These are phyloP conservation scores for Actinopyga echinites DNA, from an alignment of 53 echinoderm and acorn worm genomes.

Conservation along the genomic window DNA sequence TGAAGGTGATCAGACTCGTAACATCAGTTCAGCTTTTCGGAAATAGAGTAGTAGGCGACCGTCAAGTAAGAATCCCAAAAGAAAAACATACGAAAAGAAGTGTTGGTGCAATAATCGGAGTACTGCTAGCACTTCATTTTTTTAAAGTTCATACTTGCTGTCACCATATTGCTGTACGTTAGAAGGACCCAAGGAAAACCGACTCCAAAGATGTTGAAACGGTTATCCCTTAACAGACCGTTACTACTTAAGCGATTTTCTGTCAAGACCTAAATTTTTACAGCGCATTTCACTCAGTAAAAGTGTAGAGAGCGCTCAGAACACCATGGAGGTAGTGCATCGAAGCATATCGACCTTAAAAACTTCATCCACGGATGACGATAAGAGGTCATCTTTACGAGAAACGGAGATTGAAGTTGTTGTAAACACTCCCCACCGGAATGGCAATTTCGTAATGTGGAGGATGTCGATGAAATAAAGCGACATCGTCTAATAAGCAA, in stretches of 20 bases:
- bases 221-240: conserved; percentile 8
- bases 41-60: background rate
- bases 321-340: conserved; percentile 21
- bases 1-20: no score
- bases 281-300: conserved; percentile 7
- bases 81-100: background rate
- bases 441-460: conserved; percentile 75
- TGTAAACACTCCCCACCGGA: conserved; percentile 88
- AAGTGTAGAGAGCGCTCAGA: background rate
- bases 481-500: background rate
- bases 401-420: conserved; percentile 75
- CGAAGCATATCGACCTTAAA: conserved; percentile 11
- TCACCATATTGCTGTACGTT: conserved; percentile 10
- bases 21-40: no score
- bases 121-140: background rate
- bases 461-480: no score
- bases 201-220: conserved; percentile 6
- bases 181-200: conserved; percentile 10
- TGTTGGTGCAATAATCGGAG: background rate
- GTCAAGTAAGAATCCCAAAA: background rate
- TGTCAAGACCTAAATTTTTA: background rate
- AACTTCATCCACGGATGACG: background rate
- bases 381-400: conserved; percentile 47
- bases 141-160: no score
- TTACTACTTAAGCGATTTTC: conserved; percentile 5